Base-by-base conservation (phyloP, 2,888 invertebrate genomes). In the Venusia cambrica region DNA sequence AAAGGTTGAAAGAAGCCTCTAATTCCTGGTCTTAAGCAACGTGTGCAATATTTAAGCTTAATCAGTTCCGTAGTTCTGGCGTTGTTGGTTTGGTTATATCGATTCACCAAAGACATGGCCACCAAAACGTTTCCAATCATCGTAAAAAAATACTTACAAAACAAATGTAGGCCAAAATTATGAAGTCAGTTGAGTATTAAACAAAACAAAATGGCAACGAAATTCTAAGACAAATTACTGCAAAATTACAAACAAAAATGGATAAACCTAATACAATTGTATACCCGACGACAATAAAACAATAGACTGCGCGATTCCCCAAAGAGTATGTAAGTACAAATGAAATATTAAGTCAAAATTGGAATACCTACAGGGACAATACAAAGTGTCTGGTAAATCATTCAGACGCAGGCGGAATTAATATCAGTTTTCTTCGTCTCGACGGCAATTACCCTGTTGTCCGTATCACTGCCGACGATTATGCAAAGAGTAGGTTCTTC, bases 341-440 rank as follows among this genome's bases (percentile, higher is more conserved):
- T 59, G 54, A 63, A 66, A 66, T 67, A 69, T 71, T 69, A 70
- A 71, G 58, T 61, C 54, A 38, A 62, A 62, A 58, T 56, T 55
- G 57, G 50, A 61, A 68, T 58, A 57, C 45, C 54, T 42, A 45
- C 55, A 51, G 57, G 58, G 54, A 66, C 60, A 61, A 29, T 33
- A 58, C 60, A 59, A 55, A 58, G 51, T 52, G 59, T 62, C 68
- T 68, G 70, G 64, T 80, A 73, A 80, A 75, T 74, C 70, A 69
- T 69, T 67, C 62, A 70, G 54, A 67, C 64, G 68, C 61, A 65
- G 71, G 66, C 64, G 64, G 59, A 73, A 76, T 77, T 78, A 77
- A 83, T 85, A 84, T 73, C 78, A 70, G 72, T 80, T 80, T 78
- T 77, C 74, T 79, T 66, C 74, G 75, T 76, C 77, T 68, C 68